A percentile compares a stretch with the other conserved stretches of the same genome.
Evolutionary conservation across 37 sponge, comb jelly and placozoan genomes (phyloP).

Genomic region (Agelas oroides): DNA sequence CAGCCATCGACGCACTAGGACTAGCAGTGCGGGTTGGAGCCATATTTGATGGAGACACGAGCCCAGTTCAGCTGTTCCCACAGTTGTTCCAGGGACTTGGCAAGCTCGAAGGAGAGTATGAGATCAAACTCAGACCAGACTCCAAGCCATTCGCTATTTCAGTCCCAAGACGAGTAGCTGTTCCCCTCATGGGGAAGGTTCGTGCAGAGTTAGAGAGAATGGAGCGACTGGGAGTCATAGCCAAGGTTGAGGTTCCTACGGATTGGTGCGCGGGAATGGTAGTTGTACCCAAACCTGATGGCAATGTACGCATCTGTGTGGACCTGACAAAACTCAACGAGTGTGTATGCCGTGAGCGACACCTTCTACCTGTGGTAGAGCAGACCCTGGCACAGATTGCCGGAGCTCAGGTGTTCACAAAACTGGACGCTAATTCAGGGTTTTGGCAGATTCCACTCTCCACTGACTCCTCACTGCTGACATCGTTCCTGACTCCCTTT

Average conservation of each 20-base stretch:
- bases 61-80: not conserved
- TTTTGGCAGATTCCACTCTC: conserved; percentile 53
- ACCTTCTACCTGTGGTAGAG: conserved; percentile 29
- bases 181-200: conserved; percentile 7
- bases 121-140: conserved; percentile 9
- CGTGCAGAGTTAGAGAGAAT: conserved; percentile 24
- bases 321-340: conserved; percentile 50
- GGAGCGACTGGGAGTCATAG: conserved; percentile 28
- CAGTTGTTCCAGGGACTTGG: conserved; percentile 31
- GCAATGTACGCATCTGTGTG: conserved; percentile 29
- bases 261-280: conserved; percentile 40
- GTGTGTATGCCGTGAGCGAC: conserved; percentile 21
- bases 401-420: conserved; percentile 22
- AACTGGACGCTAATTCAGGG: conserved; percentile 37
- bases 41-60: too few relatives aligned
- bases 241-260: conserved; percentile 9
- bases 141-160: conserved; percentile 11
- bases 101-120: conserved; percentile 5
- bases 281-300: conserved; percentile 21
- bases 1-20: conserved; percentile 31
- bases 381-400: conserved; percentile 22
- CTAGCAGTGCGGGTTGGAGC: conserved; percentile 6
- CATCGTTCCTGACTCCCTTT: conserved; percentile 42
- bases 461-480: conserved; percentile 17
- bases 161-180: conserved; percentile 37